A percentile compares a stretch with the other conserved stretches of the same genome.
These are phyloP conservation scores for Gymnoscopelus microlampas DNA, from an alignment of 2,797 vertebrate species.

Conservation along the genomic window DNA sequence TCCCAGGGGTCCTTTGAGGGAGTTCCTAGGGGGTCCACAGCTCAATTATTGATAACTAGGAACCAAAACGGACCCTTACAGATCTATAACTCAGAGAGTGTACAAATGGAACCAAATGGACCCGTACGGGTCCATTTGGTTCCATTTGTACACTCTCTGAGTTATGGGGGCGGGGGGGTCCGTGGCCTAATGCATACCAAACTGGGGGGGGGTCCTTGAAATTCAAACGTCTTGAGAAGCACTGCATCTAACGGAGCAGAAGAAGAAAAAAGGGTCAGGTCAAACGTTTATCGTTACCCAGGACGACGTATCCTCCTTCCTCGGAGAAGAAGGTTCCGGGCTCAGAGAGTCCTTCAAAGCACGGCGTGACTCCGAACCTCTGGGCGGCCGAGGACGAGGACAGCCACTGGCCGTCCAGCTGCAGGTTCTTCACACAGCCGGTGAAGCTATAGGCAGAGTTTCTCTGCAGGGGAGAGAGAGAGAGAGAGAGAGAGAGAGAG, in stretches of 20 bases:
- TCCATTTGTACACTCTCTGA: no score
- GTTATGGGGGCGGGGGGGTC: no score
- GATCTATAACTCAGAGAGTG: no score
- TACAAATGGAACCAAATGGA: no score
- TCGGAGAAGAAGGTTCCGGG: constrained; percentile 91
- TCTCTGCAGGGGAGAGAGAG: constrained; percentile 74
- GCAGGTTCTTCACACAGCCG: constrained; percentile 89
- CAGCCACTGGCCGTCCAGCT: constrained; percentile 86
- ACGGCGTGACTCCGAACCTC: constrained; percentile 92
- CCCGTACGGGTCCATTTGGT: no score
- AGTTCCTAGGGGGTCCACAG: no score
- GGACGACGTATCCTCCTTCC: constrained; percentile 90
- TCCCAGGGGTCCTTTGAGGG: no score
- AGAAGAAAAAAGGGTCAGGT: background rate
- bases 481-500: background rate
- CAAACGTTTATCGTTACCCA: constrained; percentile 80
- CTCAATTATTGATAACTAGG: no score
- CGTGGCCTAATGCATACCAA: no score
- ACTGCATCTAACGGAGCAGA: no score
- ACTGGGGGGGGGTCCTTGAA: no score
- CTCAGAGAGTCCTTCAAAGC: constrained; percentile 90
- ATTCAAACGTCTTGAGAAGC: background rate
- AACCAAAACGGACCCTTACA: no score
- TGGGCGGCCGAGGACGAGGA: constrained; percentile 80
- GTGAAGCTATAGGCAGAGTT: constrained; percentile 90